phyloP scores from a whole-genome alignment of 1,140 invertebrate genomes.

The Drosophila funebris region DNA sequence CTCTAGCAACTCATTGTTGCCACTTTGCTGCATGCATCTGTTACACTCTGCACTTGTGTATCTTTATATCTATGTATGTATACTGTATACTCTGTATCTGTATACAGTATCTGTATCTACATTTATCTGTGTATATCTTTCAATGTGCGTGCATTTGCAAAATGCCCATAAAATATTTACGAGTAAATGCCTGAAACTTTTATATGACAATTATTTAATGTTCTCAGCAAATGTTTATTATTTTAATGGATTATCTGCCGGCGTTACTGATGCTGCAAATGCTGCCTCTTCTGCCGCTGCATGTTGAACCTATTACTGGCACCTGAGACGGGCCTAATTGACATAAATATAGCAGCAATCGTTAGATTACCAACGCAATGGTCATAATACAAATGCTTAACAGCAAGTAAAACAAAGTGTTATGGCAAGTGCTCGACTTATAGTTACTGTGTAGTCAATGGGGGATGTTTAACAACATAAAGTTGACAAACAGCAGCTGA shows the following conservation, averaged over 20 bases:
- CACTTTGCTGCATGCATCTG: slow-evolving; percentile 19
- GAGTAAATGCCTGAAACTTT: slow-evolving; percentile 32
- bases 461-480: no score
- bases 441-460: neutral
- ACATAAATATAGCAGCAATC: neutral
- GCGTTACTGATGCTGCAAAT: no score
- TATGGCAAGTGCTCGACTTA: neutral
- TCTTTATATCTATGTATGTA: neutral
- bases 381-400: slow-evolving; percentile 1
- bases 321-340: slow-evolving; percentile 30
- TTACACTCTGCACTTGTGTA: neutral
- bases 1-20: slow-evolving; percentile 40
- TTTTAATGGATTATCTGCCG: slow-evolving; percentile 27
- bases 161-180: slow-evolving; percentile 49
- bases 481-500: no score
- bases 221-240: slow-evolving; percentile 39
- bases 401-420: no score
- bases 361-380: neutral
- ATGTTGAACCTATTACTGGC: neutral
- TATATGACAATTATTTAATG: slow-evolving; percentile 47
- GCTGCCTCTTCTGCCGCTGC: no score
- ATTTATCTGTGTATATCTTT: slow-evolving; percentile 20
- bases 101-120: neutral
- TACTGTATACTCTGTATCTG: neutral
- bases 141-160: slow-evolving; percentile 23